Evolutionary conservation across 2,888 invertebrate species (phyloP).

Genomic region (Onchidella celtica): DNA sequence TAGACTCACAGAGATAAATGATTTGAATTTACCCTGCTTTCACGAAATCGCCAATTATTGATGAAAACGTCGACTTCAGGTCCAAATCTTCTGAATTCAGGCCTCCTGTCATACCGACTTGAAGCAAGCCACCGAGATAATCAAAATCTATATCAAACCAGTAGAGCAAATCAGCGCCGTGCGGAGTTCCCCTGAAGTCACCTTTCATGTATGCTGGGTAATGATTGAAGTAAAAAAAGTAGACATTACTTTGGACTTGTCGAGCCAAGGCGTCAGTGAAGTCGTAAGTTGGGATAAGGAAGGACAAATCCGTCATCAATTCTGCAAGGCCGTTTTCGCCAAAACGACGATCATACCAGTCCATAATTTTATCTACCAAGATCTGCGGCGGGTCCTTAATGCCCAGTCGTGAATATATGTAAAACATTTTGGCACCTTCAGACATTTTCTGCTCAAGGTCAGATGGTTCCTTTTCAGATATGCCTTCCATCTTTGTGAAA

Average conservation of each 20-base stretch:
- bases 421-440: neutral
- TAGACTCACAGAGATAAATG: too few relatives aligned
- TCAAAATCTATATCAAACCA: constrained; percentile 13
- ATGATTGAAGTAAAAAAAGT: constrained; percentile 30
- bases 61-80: neutral
- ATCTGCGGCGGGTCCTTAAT: neutral
- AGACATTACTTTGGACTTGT: neutral
- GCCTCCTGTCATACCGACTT: neutral
- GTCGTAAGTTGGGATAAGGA: constrained; percentile 20
- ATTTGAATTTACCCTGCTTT: neutral
- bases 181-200: too few relatives aligned
- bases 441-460: neutral
- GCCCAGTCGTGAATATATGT: neutral
- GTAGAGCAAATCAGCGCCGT: constrained; percentile 20
- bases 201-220: constrained; percentile 11
- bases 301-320: constrained; percentile 13
- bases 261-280: neutral
- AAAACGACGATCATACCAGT: constrained; percentile 14
- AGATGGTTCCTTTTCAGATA: neutral
- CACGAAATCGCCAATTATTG: constrained; percentile 5
- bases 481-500: neutral
- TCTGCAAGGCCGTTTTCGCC: neutral
- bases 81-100: neutral
- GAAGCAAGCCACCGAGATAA: neutral
- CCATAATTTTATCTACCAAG: neutral